These are phyloP conservation scores for Zootoca vivipara DNA, from an alignment of 2,113 vertebrate species.

Conservation along the genomic window DNA sequence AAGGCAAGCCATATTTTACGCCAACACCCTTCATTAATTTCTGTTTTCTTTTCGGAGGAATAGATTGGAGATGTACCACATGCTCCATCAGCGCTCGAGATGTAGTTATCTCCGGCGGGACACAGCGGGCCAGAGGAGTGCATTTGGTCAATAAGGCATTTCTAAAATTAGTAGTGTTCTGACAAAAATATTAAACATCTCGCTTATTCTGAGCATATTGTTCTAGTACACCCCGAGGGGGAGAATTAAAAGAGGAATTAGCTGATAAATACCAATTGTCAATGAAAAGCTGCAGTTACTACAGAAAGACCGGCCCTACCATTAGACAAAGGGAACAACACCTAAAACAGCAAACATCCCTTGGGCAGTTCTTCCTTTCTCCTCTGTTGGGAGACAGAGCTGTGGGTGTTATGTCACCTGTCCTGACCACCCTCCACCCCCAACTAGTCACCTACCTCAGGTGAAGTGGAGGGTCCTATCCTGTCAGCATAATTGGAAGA, in stretches of 20 bases:
- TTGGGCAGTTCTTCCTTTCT: too few species aligned
- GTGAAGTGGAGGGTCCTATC: too few species aligned
- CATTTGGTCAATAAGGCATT: conserved; percentile 28
- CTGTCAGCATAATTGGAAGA: too few species aligned
- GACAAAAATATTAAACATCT: conserved; percentile 42
- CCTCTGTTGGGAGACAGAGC: too few species aligned
- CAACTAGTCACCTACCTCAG: too few species aligned
- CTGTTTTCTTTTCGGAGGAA: conserved; percentile 63
- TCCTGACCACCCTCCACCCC: too few species aligned
- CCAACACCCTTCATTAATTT: conserved; percentile 62
- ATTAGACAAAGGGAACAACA: too few species aligned
- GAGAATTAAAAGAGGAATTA: conserved; percentile 25
- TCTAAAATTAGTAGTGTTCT: conserved; percentile 56
- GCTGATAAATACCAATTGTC: not conserved
- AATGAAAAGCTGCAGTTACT: not conserved
- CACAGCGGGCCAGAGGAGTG: not conserved
- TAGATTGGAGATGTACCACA: conserved; percentile 24
- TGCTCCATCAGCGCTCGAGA: conserved; percentile 34
- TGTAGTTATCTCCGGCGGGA: conserved; percentile 51
- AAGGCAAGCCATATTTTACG: conserved; percentile 54
- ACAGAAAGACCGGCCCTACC: not conserved
- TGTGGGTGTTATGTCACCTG: too few species aligned
- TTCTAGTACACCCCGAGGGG: conserved; percentile 6
- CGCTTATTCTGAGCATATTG: conserved; percentile 22
- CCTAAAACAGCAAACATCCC: too few species aligned